These are phyloP conservation scores for Ptychoptera albimana DNA, from an alignment of 2,888 invertebrate genomes.

Conservation along the genomic window DNA sequence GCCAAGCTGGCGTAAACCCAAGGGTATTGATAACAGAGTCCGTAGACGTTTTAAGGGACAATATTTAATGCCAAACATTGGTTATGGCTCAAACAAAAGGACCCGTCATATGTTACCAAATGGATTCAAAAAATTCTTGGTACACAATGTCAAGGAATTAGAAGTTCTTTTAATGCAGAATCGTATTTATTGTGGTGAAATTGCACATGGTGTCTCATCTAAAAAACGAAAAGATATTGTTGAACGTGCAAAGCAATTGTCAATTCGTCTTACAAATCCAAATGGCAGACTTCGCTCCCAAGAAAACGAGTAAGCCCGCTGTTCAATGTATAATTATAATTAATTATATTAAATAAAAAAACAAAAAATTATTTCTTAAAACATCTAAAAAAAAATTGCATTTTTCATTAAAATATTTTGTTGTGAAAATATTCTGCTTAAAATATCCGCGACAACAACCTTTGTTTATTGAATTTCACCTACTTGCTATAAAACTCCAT, in stretches of 20 bases:
- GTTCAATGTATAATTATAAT: not conserved
- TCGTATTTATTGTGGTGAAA: constrained; percentile 92
- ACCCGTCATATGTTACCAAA: constrained; percentile 95
- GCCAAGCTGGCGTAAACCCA: constrained; percentile 98
- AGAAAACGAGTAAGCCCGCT: constrained; percentile 79
- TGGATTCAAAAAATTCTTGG: constrained; percentile 91
- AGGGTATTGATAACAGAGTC: constrained; percentile 99
- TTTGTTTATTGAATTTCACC: too few relatives aligned
- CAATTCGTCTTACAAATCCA: constrained; percentile 90
- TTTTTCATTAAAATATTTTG: too few relatives aligned
- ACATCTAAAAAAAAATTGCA: too few relatives aligned
- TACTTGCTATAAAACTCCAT: too few relatives aligned
- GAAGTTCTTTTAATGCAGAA: constrained; percentile 99
- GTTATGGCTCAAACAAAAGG: constrained; percentile 91
- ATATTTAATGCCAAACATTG: constrained; percentile 97
- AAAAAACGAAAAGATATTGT: constrained; percentile 94
- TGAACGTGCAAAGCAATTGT: constrained; percentile 89
- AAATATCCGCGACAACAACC: too few relatives aligned
- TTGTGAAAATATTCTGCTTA: too few relatives aligned
- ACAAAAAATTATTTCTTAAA: too few relatives aligned
- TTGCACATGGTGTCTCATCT: constrained; percentile 94
- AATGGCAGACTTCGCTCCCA: constrained; percentile 93
- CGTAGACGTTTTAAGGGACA: constrained; percentile 98
- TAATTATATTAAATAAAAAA: too few relatives aligned
- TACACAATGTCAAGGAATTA: constrained; percentile 82